phyloP scores from a whole-genome alignment of 2,797 vertebrate species.

The Melanotaenia trifasciata region DNA sequence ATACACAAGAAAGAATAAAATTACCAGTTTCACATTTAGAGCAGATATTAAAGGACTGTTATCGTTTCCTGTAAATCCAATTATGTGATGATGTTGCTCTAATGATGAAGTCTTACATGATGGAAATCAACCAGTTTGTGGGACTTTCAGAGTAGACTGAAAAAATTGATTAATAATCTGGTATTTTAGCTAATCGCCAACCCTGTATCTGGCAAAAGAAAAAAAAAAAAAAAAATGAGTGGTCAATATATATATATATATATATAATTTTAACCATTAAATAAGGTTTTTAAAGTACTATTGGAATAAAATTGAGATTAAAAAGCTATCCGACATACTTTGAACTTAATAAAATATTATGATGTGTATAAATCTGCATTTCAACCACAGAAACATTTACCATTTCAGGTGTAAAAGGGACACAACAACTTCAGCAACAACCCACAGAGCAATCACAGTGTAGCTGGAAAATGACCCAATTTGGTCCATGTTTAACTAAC shows the following conservation, averaged over 20 bases:
- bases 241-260: no score
- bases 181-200: neutral
- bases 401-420: neutral
- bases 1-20: neutral
- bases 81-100: neutral
- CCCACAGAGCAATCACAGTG: neutral
- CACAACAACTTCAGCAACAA: neutral
- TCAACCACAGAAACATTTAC: neutral
- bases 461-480: slow-evolving; percentile 15
- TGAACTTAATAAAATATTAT: neutral
- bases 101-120: neutral
- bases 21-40: neutral
- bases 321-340: neutral
- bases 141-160: neutral
- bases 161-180: neutral
- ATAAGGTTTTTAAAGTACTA: neutral
- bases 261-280: neutral
- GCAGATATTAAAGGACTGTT: neutral
- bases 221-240: neutral
- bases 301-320: neutral
- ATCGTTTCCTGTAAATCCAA: neutral
- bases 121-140: neutral
- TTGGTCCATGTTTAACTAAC: slow-evolving; percentile 25
- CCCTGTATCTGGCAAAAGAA: neutral
- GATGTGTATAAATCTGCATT: neutral